Evolutionary conservation across 2,113 vertebrate species (phyloP).

Genomic region (Aldabrachelys gigantea): DNA sequence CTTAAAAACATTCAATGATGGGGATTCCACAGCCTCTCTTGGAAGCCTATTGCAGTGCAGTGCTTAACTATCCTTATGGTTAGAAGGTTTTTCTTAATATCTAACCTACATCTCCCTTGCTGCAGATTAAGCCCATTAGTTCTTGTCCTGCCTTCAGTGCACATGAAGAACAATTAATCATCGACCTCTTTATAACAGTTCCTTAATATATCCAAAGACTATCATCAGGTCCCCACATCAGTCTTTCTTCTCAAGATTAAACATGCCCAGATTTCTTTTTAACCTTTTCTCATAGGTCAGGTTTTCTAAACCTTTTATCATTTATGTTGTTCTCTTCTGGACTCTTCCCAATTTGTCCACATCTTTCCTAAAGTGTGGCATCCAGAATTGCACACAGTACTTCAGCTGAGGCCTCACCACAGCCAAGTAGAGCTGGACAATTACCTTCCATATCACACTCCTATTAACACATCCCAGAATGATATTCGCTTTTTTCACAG

Average conservation of each 20-base stretch:
- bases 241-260: no score
- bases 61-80: neutral
- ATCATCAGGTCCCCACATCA: neutral
- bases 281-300: neutral
- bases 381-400: neutral
- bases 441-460: neutral
- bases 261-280: neutral
- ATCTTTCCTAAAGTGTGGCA: neutral
- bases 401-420: neutral
- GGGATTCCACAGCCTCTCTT: neutral
- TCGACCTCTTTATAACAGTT: no score
- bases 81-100: no score
- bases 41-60: neutral
- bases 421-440: neutral
- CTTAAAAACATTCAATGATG: neutral
- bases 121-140: neutral
- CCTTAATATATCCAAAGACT: neutral
- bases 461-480: neutral
- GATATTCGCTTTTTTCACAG: neutral
- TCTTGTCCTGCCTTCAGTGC: neutral
- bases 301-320: neutral
- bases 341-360: neutral
- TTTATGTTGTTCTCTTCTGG: neutral
- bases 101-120: neutral
- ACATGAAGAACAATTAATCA: neutral